Base-by-base conservation (phyloP, 2,113 vertebrate genomes). In the Caranx ignobilis region DNA sequence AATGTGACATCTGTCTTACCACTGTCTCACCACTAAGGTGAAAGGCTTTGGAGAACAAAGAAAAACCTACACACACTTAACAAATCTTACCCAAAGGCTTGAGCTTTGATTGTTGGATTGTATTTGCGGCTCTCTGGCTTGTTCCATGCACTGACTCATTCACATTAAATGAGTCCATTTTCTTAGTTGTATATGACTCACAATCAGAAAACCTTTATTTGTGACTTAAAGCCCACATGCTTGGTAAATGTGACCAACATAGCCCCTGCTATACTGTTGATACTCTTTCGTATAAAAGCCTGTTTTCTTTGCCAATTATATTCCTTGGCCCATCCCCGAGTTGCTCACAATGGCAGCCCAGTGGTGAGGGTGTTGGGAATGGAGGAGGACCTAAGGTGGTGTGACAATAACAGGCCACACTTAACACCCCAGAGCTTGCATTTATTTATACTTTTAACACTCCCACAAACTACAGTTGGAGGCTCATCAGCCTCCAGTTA, bases 361-460 rank as follows among this genome's bases (percentile, higher is more conserved):
- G 32, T 39, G 10, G 13, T 65, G 71, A 62, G 26, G 62, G 74
- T 78, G 77, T 79, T 72, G 66, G 66, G 64, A 71, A 72, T 77
- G 79, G 70, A 89, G 86, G 88, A 82, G 87, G 84, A 81, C 82
- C 86, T 63, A 71, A 67, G 72, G 72, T 67, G 78, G 52, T 82
- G 85, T 83, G 67, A 91, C 89, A 91, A 89, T 80, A 90, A 84
- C 77, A 79, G 57, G 66, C 74, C 81, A 67, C 72, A 55, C 69
- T 80, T 86, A 64, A 60, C 86, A 71, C 66, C 74, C 75, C 70
- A 77, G 60, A 73, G 82, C 67, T 61, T 26, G 18, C 11, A 18
- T 89, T 87, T 93, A 94, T 94, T 93, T 91, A 80, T 88, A 85
- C 47, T 85, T 55, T 79, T 92, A 88, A 86, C 90, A 93, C 93